Evolutionary conservation across 2,888 invertebrate species (phyloP).

Genomic region (Eucriotettix oculatus): DNA sequence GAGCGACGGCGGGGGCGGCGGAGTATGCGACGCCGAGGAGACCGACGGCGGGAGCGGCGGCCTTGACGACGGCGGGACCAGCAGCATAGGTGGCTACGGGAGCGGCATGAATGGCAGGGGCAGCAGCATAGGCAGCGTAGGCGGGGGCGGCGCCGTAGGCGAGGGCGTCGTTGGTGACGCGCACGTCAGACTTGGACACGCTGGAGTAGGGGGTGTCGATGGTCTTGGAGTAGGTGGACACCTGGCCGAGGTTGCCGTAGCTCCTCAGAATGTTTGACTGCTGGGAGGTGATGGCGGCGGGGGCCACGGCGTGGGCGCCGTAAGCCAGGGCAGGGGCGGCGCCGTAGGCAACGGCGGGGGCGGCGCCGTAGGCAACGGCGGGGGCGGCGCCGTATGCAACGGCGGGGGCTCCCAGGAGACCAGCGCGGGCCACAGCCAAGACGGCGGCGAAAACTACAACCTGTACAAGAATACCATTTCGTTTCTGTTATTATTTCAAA

Average conservation of each 20-base stretch:
- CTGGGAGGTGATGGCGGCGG: conserved; percentile 14
- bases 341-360: conserved; percentile 11
- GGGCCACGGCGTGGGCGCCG: conserved; percentile 15
- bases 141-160: conserved; percentile 13
- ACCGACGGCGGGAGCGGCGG: conserved; percentile 16
- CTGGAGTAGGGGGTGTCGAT: conserved; percentile 16
- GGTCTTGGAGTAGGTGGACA: conserved; percentile 15
- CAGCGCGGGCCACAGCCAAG: conserved; percentile 15
- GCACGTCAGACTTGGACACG: conserved; percentile 15
- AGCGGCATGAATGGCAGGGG: conserved; percentile 8
- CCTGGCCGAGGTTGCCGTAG: conserved; percentile 14
- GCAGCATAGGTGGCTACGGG: conserved; percentile 3
- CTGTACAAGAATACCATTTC: conserved; percentile 8
- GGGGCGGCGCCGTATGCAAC: conserved; percentile 2
- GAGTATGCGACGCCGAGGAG: conserved; percentile 15
- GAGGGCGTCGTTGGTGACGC: conserved; percentile 15
- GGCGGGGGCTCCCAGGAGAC: conserved; percentile 20
- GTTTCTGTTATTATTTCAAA: too few species aligned
- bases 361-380: conserved; percentile 8
- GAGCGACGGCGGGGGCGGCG: conserved; percentile 18
- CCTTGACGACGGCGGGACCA: conserved; percentile 17
- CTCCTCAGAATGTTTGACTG: conserved; percentile 14
- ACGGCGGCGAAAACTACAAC: conserved; percentile 16
- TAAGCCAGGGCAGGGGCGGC: conserved; percentile 5
- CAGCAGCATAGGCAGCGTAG: conserved; percentile 10